phyloP scores from a whole-genome alignment of 2,113 vertebrate species.

The Rattus rattus region DNA sequence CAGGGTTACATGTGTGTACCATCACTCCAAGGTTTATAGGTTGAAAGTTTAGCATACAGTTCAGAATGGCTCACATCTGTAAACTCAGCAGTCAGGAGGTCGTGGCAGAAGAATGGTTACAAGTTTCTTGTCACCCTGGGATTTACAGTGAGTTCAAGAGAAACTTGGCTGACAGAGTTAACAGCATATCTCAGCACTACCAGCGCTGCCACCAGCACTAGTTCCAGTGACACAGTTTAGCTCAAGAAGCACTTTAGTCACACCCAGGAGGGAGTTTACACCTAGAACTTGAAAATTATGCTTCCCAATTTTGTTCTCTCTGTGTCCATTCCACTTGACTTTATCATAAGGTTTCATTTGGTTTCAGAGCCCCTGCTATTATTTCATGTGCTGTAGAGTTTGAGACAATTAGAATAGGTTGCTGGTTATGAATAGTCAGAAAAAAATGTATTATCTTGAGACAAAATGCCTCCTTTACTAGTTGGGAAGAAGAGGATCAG shows the following conservation, averaged over 20 bases:
- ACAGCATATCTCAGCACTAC: background rate
- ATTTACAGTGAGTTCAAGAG: background rate
- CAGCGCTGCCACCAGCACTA: background rate
- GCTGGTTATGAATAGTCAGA: slow-evolving; percentile 33
- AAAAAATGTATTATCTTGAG: background rate
- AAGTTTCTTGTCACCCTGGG: background rate
- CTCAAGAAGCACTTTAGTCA: background rate
- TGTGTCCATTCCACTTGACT: background rate
- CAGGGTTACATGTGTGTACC: background rate
- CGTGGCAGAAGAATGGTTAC: background rate
- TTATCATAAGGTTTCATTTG: slow-evolving; percentile 5
- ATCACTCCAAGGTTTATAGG: background rate
- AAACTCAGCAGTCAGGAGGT: background rate
- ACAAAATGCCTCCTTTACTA: background rate
- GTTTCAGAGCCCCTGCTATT: background rate
- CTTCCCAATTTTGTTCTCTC: background rate
- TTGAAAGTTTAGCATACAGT: background rate
- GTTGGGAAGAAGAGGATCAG: background rate
- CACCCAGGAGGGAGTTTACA: background rate
- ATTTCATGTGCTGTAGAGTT: slow-evolving; percentile 50
- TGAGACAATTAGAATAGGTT: background rate
- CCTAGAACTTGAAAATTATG: background rate
- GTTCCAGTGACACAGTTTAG: background rate
- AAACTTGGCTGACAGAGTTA: background rate
- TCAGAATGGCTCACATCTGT: background rate